Evolutionary conservation across 2,888 invertebrate genomes (phyloP).

Genomic region (Xestia sexstrigata): DNA sequence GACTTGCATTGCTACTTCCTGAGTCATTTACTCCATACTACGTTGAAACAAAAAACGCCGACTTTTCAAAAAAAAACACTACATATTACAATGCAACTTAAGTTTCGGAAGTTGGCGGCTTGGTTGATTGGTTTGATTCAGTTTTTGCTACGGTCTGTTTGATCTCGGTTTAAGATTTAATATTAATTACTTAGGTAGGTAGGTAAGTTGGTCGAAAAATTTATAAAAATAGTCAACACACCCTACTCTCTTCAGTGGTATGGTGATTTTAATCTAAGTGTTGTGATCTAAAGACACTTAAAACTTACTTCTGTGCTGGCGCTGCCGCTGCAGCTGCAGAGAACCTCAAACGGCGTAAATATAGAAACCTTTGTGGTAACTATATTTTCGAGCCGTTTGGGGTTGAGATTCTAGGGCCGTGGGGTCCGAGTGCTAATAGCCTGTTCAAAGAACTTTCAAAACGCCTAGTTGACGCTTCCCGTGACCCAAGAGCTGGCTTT

Average conservation of each 20-base stretch:
- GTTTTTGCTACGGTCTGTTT: not conserved
- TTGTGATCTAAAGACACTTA: not conserved
- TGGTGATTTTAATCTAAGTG: not conserved
- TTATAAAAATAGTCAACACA: not conserved
- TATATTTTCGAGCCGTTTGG: too few relatives aligned
- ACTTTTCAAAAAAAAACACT: not conserved
- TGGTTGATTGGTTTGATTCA: not conserved
- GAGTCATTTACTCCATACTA: not conserved
- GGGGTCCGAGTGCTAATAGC: too few relatives aligned
- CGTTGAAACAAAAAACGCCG: not conserved
- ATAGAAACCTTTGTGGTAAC: too few relatives aligned
- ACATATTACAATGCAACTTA: not conserved
- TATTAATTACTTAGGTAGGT: not conserved
- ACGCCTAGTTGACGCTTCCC: too few relatives aligned
- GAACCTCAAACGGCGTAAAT: too few relatives aligned
- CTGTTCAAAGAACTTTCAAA: too few relatives aligned
- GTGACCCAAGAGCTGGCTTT: too few relatives aligned
- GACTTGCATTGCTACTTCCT: not conserved
- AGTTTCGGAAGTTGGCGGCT: not conserved
- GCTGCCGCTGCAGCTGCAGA: too few relatives aligned
- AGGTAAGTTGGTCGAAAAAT: not conserved
- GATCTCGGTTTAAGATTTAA: not conserved
- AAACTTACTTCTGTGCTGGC: too few relatives aligned
- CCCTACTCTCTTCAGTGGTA: not conserved
- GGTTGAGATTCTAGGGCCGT: too few relatives aligned